phyloP scores from a whole-genome alignment of 2,113 vertebrate genomes.

The Nyctereutes procyonoides region DNA sequence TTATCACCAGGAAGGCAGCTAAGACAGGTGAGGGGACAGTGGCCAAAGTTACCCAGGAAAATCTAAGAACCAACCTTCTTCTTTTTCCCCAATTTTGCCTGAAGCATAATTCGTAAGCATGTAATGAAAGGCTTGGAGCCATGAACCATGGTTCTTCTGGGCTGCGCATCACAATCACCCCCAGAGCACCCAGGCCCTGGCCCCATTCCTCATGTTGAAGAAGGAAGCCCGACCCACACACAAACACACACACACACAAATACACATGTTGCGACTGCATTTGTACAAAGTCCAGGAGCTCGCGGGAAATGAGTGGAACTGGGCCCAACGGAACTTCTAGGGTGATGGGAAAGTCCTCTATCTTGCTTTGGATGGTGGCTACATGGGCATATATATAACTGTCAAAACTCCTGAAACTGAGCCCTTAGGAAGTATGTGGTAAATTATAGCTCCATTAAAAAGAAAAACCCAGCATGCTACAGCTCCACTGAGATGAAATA shows the following conservation, averaged over 20 bases:
- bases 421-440: not conserved
- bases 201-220: not conserved
- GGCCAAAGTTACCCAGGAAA: not conserved
- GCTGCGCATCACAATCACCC: accelerated
- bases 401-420: not conserved
- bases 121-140: not conserved
- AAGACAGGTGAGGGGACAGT: not conserved
- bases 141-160: not conserved
- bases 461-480: not conserved
- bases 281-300: accelerated
- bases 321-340: not conserved
- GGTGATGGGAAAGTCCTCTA: not conserved
- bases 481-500: not conserved
- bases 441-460: not conserved
- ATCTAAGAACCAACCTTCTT: not conserved
- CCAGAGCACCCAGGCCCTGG: not conserved
- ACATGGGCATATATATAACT: not conserved
- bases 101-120: not conserved
- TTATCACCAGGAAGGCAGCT: not conserved
- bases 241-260: not conserved
- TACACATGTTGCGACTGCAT: accelerated
- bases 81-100: not conserved
- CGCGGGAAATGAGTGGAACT: not conserved
- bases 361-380: not conserved
- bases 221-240: accelerated